Percentiles rank a stretch among this genome's conserved stretches.
phyloP scores from a whole-genome alignment of 2,888 invertebrate genomes.

The Drosophila cognata region DNA sequence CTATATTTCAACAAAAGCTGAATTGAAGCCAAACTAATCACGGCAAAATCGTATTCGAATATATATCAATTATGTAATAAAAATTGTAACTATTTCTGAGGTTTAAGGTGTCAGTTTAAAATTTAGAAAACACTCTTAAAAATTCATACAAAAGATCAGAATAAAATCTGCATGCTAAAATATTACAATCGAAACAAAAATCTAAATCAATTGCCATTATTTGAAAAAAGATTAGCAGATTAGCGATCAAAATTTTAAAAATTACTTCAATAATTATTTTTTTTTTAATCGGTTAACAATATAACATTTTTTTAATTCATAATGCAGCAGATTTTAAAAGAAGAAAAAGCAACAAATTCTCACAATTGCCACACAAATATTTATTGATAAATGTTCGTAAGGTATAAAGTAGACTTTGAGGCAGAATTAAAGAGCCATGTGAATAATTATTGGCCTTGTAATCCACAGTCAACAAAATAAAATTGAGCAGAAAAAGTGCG shows the following conservation, averaged over 20 bases:
- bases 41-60: not conserved
- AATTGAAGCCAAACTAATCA: not conserved
- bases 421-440: slow-evolving; percentile 2
- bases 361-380: not conserved
- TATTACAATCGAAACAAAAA: not conserved
- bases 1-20: not conserved
- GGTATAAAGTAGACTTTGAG: not conserved
- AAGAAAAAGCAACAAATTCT: not conserved
- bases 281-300: not conserved
- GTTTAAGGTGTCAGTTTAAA: not conserved
- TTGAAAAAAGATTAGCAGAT: not conserved
- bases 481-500: slow-evolving; percentile 42
- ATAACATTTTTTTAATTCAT: not conserved
- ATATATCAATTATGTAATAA: not conserved
- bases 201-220: not conserved
- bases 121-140: not conserved
- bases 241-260: not conserved
- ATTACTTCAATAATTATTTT: accelerated
- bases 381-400: not conserved
- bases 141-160: not conserved
- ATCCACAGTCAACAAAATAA: slow-evolving; percentile 40
- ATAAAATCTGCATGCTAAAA: too few relatives aligned
- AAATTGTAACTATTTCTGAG: not conserved
- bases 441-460: slow-evolving; percentile 4
- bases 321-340: not conserved